Evolutionary conservation across 2,113 vertebrate species (phyloP), one percentile per base, ranked within the genome.

Genomic region (Grallaria varia): DNA sequence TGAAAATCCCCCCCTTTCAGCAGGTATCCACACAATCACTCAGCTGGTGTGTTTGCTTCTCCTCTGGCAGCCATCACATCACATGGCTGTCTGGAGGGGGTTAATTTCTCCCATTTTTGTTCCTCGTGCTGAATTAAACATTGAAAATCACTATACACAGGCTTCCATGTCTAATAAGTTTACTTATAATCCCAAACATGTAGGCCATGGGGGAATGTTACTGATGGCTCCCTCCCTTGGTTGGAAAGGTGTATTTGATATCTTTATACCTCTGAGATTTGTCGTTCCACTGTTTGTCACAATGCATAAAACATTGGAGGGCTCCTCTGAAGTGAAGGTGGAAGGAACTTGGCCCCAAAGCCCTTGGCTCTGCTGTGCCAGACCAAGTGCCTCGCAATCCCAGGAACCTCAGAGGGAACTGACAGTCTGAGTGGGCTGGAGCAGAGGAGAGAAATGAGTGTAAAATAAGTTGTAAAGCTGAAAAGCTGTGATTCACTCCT

Each of bases 1-100:
- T 90, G 84, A 76, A 84, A 87, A 47, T 58, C 59, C 42, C 50
- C 66, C 55, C 93, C 81, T 84, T 94, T 60, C 81, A 90, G 91
- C 75, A 93, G 74, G 68, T 94, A 92, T 42, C 71, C 45, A 17
- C 47, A 37, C 24, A 37, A 66, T 84, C 63, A 67, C 37, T 83
- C 71, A 77, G 3, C 28, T 35, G 42, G 40, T 45, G 53, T 6
- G 12, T 33, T 71, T 74, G 33, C 33, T 71, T 49, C 50, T 87
- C 72, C 59, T 67, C 86, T 56, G 45, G 80, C 28, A 52, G 58
- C 27, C 37, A 44, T 50, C 35, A 64, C 59, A 68, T 27, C 3
- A 7, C 9, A 2, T 23, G 58, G 31, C 60, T 89, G 49, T 35
- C 66, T 52, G 45, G n/a, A 83, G 50, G 16, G 37, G 30, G 20